phyloP scores from a whole-genome alignment of 2,113 vertebrate genomes.

The Grantiella picta region DNA sequence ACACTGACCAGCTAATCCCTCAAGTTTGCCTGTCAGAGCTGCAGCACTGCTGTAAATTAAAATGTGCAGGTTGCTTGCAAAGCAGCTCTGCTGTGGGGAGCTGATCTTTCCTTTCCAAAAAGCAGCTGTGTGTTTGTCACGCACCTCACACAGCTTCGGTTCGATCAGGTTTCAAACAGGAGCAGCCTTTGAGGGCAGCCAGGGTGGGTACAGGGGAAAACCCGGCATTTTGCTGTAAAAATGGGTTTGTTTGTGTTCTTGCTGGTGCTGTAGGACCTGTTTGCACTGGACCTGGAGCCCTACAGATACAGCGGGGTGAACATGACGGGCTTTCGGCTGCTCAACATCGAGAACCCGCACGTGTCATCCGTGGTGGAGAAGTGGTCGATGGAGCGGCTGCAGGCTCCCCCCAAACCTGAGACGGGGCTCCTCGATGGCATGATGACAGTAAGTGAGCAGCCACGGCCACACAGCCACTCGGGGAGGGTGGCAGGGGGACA shows the following conservation, averaged over 20 bases:
- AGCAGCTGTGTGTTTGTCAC: neutral
- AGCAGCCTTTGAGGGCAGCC: neutral
- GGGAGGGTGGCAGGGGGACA: neutral
- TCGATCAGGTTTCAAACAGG: neutral
- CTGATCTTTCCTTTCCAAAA: neutral
- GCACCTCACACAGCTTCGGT: neutral
- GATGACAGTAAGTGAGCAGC: slow-evolving; percentile 86
- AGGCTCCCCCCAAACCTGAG: slow-evolving; percentile 85
- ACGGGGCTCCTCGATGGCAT: slow-evolving; percentile 88
- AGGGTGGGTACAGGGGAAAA: neutral
- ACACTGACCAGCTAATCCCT: neutral
- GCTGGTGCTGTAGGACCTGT: slow-evolving; percentile 82
- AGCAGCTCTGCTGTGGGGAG: neutral
- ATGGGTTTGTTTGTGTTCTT: neutral
- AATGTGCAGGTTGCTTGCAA: neutral
- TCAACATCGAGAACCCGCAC: slow-evolving; percentile 85
- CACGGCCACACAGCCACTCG: neutral
- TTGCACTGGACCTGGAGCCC: slow-evolving; percentile 92
- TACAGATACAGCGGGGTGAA: slow-evolving; percentile 97
- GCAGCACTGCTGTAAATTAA: neutral
- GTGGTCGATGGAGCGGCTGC: slow-evolving; percentile 94
- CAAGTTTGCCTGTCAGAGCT: neutral
- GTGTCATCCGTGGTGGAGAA: slow-evolving; percentile 89
- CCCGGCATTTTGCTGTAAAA: neutral
- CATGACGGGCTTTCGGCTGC: slow-evolving; percentile 95